Evolutionary conservation across 92 coral and sea anemone genomes (phyloP).

Genomic region (Diadumene lineata): DNA sequence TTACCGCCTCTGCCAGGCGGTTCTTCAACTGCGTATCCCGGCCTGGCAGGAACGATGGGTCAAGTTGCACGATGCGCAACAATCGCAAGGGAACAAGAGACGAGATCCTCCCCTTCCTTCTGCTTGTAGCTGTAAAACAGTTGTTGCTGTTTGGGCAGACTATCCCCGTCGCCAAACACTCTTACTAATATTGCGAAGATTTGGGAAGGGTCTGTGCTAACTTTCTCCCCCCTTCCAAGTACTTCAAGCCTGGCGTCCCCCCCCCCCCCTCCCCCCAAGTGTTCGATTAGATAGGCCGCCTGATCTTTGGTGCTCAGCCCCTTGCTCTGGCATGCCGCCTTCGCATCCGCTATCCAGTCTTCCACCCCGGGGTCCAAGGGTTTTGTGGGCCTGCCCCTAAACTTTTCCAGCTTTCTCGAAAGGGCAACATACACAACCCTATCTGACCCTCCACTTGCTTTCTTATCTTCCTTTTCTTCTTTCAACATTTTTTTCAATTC

Average conservation of each 20-base stretch:
- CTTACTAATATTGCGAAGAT: constrained; percentile 38
- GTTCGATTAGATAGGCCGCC: constrained; percentile 35
- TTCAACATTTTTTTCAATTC: constrained; percentile 30
- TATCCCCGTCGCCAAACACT: constrained; percentile 58
- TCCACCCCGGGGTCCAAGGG: constrained; percentile 28
- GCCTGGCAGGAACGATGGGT: constrained; percentile 41
- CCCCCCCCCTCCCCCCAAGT: not conserved
- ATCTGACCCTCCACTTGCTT: constrained; percentile 16
- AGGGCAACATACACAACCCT: constrained; percentile 39
- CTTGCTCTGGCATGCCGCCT: constrained; percentile 10
- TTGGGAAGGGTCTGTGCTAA: constrained; percentile 43
- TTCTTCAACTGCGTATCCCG: constrained; percentile 55
- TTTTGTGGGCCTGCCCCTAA: constrained; percentile 41
- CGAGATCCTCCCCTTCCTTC: constrained; percentile 51
- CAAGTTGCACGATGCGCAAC: constrained; percentile 43
- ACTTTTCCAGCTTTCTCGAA: constrained; percentile 38
- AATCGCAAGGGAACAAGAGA: constrained; percentile 37
- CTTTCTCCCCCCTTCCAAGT: constrained; percentile 41
- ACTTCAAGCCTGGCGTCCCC: constrained; percentile 1
- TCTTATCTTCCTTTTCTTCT: not conserved
- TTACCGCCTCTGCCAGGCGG: constrained; percentile 51
- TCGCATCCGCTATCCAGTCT: constrained; percentile 57
- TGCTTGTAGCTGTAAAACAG: constrained; percentile 49
- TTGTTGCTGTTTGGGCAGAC: constrained; percentile 54
- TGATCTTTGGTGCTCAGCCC: not conserved